These are phyloP conservation scores for Scolopax bukidnonensis DNA, from an alignment of 2,797 vertebrate species.

Conservation along the genomic window DNA sequence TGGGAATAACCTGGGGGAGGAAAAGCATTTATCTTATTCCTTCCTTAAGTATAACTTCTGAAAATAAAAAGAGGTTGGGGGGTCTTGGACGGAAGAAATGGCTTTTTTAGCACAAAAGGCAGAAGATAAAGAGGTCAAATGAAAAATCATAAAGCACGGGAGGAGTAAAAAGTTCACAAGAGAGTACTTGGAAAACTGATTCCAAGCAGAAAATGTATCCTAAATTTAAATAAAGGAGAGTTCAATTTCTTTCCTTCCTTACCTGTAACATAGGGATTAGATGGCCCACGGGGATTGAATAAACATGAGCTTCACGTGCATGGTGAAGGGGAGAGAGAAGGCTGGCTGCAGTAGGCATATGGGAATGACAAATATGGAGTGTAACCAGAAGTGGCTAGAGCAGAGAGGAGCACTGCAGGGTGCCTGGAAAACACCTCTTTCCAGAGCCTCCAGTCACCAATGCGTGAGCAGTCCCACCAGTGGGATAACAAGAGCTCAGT, in stretches of 20 bases:
- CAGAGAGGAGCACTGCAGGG: neutral
- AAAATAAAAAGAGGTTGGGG: neutral
- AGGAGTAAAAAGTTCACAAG: neutral
- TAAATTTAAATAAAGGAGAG: neutral
- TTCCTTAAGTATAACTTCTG: neutral
- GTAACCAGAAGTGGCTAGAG: neutral
- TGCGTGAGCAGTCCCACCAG: rapidly evolving
- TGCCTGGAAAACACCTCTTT: neutral
- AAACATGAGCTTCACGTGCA: rapidly evolving
- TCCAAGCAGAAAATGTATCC: neutral
- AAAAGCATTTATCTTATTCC: conserved; percentile 2
- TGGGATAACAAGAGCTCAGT: neutral
- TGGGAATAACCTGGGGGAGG: conserved; percentile 61
- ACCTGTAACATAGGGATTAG: neutral
- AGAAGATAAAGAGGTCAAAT: neutral
- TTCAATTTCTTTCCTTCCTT: neutral
- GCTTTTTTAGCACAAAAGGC: neutral
- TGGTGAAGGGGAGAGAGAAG: neutral
- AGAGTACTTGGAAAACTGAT: neutral
- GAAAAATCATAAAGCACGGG: neutral
- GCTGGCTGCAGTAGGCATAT: rapidly evolving
- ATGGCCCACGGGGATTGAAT: neutral
- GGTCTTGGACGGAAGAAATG: neutral
- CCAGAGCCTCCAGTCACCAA: neutral
- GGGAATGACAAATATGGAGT: neutral